Evolutionary conservation across 1,140 invertebrate species (phyloP).

Genomic region (Sarcophaga bullata): DNA sequence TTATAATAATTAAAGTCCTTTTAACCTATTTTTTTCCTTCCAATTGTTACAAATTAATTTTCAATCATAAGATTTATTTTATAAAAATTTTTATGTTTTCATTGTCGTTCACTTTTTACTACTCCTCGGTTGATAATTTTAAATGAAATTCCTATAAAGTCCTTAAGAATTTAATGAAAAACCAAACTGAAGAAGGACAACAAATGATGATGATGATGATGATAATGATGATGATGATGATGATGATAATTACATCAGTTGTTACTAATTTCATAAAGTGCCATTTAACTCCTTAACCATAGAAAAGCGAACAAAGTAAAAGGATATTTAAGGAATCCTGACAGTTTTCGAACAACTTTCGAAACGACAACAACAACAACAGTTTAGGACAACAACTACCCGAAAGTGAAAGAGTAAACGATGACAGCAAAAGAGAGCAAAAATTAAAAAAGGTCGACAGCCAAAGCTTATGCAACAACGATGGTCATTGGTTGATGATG

Average conservation of each 20-base stretch:
- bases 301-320: neutral
- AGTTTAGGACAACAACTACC: neutral
- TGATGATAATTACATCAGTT: constrained; percentile 1
- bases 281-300: constrained; percentile 11
- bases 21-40: too few species aligned
- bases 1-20: too few species aligned
- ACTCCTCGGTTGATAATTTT: neutral
- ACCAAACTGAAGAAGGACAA: neutral
- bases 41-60: too few species aligned
- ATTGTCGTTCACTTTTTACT: too few species aligned
- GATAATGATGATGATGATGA: neutral
- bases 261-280: constrained; percentile 11
- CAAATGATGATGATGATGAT: neutral
- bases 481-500: neutral
- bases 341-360: constrained; percentile 14
- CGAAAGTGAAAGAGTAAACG: neutral
- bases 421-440: neutral
- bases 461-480: neutral
- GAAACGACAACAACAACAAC: neutral
- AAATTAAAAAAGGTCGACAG: too few species aligned
- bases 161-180: neutral
- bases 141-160: neutral
- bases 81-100: too few species aligned
- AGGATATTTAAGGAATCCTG: neutral
- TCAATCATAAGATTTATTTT: too few species aligned